Base-by-base conservation (phyloP, 2,113 vertebrate species). In the Smithornis capensis region DNA sequence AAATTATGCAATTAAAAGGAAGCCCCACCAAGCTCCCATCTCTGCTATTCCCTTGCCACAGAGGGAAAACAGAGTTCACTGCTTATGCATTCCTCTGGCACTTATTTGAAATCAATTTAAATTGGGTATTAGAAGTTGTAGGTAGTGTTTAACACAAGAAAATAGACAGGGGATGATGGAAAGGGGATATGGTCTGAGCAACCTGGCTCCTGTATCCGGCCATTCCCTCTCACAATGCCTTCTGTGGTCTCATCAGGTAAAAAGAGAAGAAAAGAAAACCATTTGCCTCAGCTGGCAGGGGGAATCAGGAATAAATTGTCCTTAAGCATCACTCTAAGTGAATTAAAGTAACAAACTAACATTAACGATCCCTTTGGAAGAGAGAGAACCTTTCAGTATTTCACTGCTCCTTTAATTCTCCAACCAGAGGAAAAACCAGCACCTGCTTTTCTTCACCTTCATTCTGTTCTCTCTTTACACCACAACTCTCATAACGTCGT, bases 331-430 rank as follows among this genome's bases (percentile, higher is more conserved):
- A 29, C 57, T 92, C 50, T 53, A 76, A 89, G 70, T 37, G 50
- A 95, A 89, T 96, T 94, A 94, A 92, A 91, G 47, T 92, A 95
- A 84, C 80, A 92, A 91, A 95, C 80, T 73, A 67, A 77, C 55
- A 25, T 90, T 91, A 90, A 80, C 74, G 92, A 89, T 82, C 8
- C 1, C 88, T 42, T 40, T 80, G 75, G 78, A 91, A 77, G 42
- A 49, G 71, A 59, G 16, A 44, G 87, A 87, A 82, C 56, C 44
- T 29, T 64, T 65, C n/a, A 3, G 57, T 42, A 12, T 82, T 87
- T 90, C 50, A 83, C 59, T 64, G 44, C 47, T 83, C 12, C 56
- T 74, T 60, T 42, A 67, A 44, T 82, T 73, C 81, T 81, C 68
- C 71, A 9, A n/a, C n/a, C 0, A 2, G 52, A 78, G 52, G 80